These are phyloP conservation scores for Stenichneumon culpator DNA, from an alignment of 2,888 invertebrate genomes.

Conservation along the genomic window DNA sequence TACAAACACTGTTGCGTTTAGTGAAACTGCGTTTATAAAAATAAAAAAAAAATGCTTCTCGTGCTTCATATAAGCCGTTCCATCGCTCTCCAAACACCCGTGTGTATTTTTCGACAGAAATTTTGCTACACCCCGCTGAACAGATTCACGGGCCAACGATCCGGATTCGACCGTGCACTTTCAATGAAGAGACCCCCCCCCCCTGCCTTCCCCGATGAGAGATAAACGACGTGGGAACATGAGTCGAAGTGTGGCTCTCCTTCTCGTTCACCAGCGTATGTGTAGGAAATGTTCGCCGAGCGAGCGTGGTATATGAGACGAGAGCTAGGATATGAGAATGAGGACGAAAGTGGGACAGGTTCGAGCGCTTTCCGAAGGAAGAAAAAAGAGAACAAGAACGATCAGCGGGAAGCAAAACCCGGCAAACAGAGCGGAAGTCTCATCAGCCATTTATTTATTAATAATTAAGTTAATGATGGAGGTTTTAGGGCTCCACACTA, in stretches of 20 bases:
- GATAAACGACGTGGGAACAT: slow-evolving; percentile 55
- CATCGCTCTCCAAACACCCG: slow-evolving; percentile 17
- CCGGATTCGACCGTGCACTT: slow-evolving; percentile 60
- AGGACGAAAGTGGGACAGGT: slow-evolving; percentile 55
- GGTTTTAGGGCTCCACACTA: no score
- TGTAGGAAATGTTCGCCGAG: slow-evolving; percentile 24
- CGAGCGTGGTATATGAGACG: background rate
- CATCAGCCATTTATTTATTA: background rate
- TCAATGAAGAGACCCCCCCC: slow-evolving; percentile 45
- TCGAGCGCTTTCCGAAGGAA: slow-evolving; percentile 16
- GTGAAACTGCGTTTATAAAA: slow-evolving; percentile 38
- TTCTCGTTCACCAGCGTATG: background rate
- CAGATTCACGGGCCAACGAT: slow-evolving; percentile 69
- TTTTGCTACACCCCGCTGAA: slow-evolving; percentile 69
- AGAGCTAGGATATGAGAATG: slow-evolving; percentile 41
- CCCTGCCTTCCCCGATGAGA: slow-evolving; percentile 31
- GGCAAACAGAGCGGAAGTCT: background rate
- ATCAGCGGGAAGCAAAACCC: background rate
- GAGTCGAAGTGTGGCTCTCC: slow-evolving; percentile 26
- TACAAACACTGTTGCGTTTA: slow-evolving; percentile 25
- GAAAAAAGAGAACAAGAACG: background rate
- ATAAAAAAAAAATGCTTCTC: slow-evolving; percentile 35
- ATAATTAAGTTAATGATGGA: no score
- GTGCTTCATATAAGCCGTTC: slow-evolving; percentile 35
- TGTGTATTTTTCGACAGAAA: slow-evolving; percentile 59